Percentiles rank a stretch among this genome's conserved stretches.
phyloP scores from a whole-genome alignment of 2,888 invertebrate genomes.

The Eupithecia tripunctaria region DNA sequence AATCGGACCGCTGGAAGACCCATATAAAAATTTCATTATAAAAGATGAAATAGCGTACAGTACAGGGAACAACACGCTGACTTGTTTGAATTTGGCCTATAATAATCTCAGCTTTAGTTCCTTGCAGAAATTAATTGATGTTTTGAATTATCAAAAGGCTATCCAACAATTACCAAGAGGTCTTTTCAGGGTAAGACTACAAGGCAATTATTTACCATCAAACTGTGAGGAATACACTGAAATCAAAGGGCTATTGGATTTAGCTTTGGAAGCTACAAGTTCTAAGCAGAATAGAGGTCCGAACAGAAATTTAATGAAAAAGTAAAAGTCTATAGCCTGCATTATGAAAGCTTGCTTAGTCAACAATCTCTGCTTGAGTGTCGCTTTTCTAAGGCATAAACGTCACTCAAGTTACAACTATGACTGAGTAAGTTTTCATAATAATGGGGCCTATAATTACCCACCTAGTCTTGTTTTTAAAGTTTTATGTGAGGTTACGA shows the following conservation, averaged over 20 bases:
- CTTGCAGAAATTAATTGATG: background rate
- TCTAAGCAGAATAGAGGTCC: too few relatives aligned
- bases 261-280: background rate
- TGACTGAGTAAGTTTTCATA: too few relatives aligned
- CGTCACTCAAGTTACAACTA: too few relatives aligned
- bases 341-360: too few relatives aligned
- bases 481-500: too few relatives aligned
- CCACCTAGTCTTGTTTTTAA: too few relatives aligned
- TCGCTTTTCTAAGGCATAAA: too few relatives aligned
- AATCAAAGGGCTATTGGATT: background rate
- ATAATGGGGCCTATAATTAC: too few relatives aligned
- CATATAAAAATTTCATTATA: background rate
- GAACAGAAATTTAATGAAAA: too few relatives aligned
- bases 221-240: background rate
- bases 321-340: too few relatives aligned
- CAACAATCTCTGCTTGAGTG: too few relatives aligned
- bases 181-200: background rate
- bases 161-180: background rate
- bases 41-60: background rate
- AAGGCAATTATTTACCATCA: slow-evolving; percentile 3
- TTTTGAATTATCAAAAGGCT: background rate
- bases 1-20: background rate
- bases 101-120: background rate
- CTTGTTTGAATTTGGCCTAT: slow-evolving; percentile 2
- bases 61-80: background rate